phyloP scores from a whole-genome alignment of 2,888 invertebrate species.

The Beris morrisii region DNA sequence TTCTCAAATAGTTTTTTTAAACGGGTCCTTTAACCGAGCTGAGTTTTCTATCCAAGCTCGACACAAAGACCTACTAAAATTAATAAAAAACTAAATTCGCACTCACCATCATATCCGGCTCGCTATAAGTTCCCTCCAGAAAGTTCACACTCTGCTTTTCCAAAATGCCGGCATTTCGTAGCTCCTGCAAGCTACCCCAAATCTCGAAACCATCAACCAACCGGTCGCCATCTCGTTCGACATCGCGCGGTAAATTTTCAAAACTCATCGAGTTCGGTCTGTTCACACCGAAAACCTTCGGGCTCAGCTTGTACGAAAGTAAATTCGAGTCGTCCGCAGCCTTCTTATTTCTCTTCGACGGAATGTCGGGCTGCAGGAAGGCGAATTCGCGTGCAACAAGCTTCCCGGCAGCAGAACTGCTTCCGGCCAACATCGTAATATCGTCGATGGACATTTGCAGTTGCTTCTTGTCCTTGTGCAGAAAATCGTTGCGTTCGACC shows the following conservation, averaged over 20 bases:
- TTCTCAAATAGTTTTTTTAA: too few relatives aligned
- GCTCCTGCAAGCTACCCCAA: slow-evolving; percentile 70
- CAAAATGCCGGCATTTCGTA: slow-evolving; percentile 46
- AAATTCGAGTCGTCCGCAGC: slow-evolving; percentile 51
- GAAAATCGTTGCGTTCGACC: slow-evolving; percentile 45
- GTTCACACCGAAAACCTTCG: slow-evolving; percentile 64
- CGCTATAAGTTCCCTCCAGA: slow-evolving; percentile 63
- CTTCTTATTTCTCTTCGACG: slow-evolving; percentile 40
- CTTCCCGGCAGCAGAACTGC: background rate
- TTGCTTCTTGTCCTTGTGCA: slow-evolving; percentile 43
- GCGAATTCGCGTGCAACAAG: slow-evolving; percentile 52
- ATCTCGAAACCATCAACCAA: slow-evolving; percentile 48
- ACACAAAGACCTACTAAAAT: too few relatives aligned
- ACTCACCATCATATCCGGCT: slow-evolving; percentile 65
- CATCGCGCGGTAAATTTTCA: slow-evolving; percentile 50
- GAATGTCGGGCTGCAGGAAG: slow-evolving; percentile 44
- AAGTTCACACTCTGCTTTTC: slow-evolving; percentile 27
- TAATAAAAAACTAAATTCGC: too few relatives aligned
- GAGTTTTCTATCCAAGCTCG: too few relatives aligned
- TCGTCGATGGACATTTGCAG: slow-evolving; percentile 63
- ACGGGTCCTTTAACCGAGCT: too few relatives aligned
- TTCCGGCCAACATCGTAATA: slow-evolving; percentile 59
- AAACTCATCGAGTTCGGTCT: slow-evolving; percentile 48
- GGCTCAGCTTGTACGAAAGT: slow-evolving; percentile 62
- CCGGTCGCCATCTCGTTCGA: slow-evolving; percentile 42